Base-by-base conservation (phyloP, 2,113 vertebrate species). In the Sphaerodactylus townsendi region DNA sequence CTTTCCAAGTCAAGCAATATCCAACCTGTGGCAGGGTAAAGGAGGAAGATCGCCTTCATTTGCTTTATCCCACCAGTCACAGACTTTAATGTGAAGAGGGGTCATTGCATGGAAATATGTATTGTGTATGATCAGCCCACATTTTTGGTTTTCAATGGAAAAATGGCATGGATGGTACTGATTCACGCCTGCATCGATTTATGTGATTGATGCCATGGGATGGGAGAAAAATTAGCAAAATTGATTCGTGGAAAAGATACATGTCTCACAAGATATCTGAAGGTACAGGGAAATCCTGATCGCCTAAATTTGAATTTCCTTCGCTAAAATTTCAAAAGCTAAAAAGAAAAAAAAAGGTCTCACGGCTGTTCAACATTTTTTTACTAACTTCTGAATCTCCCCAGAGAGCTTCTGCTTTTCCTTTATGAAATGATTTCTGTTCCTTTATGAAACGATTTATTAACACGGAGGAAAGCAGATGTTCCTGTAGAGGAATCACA, bases 401-500 rank as follows among this genome's bases (percentile, higher is more conserved):
- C 84, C 79, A 68, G 46, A 1, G 5, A 85, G 33, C 53, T 37
- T 86, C 68, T 85, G 72, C 28, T 56, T 81, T 75, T n/a, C n/a
- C n/a, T n/a, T n/a, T n/a, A n/a, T 71, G 48, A 73, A 41, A 4
- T 0, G 6, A n/a, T n/a, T n/a, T 4, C 0, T 35, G 30, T 10
- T 75, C 73, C 17, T 35, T 35, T 17, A 15, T 4, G 33, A 0
- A 72, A n/a, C 48, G 37, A 85, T 86, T 78, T 79, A 77, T 39
- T 66, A 62, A 86, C 80, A 39, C 68, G 46, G 81, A 87, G 83
- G 81, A 75, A 83, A 78, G 56, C 37, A 41, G 1, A 50, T n/a
- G 75, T 48, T 41, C 5, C 68, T 59, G 39, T 72, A 71, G 21
- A 78, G 4, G 59, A 44, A 11, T 69, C 1, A 0, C 13, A 9